These are phyloP conservation scores for Blastomussa wellsi DNA, from an alignment of 92 coral and sea anemone species.

Conservation along the genomic window DNA sequence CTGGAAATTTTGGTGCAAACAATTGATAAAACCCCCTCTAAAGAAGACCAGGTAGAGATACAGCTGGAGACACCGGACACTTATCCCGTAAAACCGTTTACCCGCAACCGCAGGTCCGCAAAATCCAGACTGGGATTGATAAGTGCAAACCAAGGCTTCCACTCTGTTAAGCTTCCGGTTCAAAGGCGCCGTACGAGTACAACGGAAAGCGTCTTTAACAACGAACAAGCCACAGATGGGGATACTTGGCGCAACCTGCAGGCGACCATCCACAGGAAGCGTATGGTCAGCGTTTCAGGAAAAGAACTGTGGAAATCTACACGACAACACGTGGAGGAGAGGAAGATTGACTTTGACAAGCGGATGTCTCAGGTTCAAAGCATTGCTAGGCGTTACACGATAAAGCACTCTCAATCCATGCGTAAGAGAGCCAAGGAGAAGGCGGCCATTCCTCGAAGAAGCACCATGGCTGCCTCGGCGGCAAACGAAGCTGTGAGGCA, in stretches of 20 bases:
- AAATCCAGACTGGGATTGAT: conserved; percentile 43
- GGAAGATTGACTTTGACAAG: conserved; percentile 17
- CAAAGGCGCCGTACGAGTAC: neutral
- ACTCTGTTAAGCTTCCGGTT: conserved; percentile 39
- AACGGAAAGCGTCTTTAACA: neutral
- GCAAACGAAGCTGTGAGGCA: conserved; percentile 6
- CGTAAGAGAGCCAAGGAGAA: conserved; percentile 15
- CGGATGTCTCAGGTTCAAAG: conserved; percentile 29
- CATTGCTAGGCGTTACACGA: conserved; percentile 21
- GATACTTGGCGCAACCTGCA: neutral
- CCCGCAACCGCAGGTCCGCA: conserved; percentile 25
- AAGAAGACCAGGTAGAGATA: conserved; percentile 20
- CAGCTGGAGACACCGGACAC: conserved; percentile 10
- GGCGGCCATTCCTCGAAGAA: conserved; percentile 20
- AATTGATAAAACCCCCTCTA: neutral
- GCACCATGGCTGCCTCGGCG: conserved; percentile 33
- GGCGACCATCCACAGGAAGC: neutral
- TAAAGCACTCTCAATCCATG: conserved; percentile 34
- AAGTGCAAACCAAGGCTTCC: conserved; percentile 37
- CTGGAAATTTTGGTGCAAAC: conserved; percentile 4
- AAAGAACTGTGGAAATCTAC: conserved; percentile 32
- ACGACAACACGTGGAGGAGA: conserved; percentile 27
- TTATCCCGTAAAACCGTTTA: neutral
- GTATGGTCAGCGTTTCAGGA: conserved; percentile 11
- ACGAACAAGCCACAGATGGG: conserved; percentile 10